Conservation (phyloP, 2,888 invertebrate genomes). For the Brachylomia viminalis region DNA sequence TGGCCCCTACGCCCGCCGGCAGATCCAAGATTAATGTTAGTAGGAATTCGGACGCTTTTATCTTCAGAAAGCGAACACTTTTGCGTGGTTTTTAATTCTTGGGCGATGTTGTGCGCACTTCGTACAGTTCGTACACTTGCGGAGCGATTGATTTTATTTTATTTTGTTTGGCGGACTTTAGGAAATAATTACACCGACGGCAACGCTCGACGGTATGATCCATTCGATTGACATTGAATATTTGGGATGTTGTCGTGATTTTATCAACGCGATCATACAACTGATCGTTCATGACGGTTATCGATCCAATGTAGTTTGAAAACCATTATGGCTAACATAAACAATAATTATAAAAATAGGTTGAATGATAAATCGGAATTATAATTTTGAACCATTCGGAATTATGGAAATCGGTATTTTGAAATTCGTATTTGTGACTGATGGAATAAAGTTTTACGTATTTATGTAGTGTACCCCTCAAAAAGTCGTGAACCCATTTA, state of each 20-base stretch:
- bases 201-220: neutral
- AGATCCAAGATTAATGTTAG: conserved; percentile 67
- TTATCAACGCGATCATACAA: neutral
- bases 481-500: conserved; percentile 4
- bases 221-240: neutral
- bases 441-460: no score
- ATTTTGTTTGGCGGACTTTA: neutral
- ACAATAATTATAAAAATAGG: no score
- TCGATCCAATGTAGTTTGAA: neutral
- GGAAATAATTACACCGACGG: neutral
- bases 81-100: conserved; percentile 67
- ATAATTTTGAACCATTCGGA: no score
- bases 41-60: conserved; percentile 73
- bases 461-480: neutral
- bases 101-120: conserved; percentile 30
- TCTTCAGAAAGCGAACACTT: conserved; percentile 73
- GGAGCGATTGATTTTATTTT: conserved; percentile 48
- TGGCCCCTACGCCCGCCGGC: neutral
- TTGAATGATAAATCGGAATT: no score
- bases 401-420: no score
- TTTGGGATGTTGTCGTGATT: neutral
- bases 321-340: neutral
- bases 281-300: neutral
- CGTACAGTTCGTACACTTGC: conserved; percentile 34
- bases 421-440: no score